Conservation (phyloP, 2,113 vertebrate genomes). For the Mastomys natalensis region DNA sequence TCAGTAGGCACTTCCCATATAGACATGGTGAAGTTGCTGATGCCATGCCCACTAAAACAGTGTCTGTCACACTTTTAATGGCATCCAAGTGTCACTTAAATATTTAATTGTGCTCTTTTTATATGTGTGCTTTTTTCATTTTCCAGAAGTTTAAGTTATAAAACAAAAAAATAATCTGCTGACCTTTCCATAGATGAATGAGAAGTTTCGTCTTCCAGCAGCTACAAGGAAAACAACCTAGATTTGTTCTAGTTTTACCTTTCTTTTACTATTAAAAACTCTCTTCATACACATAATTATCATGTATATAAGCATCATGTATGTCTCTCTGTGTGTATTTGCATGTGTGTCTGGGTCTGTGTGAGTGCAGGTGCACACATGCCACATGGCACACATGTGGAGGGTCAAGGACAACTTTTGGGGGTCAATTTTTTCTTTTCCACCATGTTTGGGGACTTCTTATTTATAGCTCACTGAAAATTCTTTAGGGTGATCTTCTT, state of each 20-base stretch:
- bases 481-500: constrained; percentile 44
- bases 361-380: neutral
- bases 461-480: constrained; percentile 62
- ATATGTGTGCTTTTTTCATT: neutral
- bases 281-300: neutral
- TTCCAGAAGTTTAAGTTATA: neutral
- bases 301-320: neutral
- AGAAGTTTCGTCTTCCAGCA: constrained; percentile 57
- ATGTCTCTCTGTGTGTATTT: neutral
- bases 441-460: neutral
- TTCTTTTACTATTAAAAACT: constrained; percentile 30
- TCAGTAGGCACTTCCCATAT: neutral
- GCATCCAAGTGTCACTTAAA: neutral
- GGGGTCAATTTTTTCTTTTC: neutral
- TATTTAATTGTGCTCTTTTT: neutral
- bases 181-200: neutral
- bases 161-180: constrained; percentile 5
- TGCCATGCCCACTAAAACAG: neutral
- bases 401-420: neutral
- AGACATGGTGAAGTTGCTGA: neutral
- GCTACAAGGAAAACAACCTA: constrained; percentile 45
- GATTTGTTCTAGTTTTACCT: constrained; percentile 15
- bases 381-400: neutral
- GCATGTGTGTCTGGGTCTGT: neutral
- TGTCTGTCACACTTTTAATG: neutral